Conservation (phyloP, 2,113 vertebrate species). For the Azemiops feae region DNA sequence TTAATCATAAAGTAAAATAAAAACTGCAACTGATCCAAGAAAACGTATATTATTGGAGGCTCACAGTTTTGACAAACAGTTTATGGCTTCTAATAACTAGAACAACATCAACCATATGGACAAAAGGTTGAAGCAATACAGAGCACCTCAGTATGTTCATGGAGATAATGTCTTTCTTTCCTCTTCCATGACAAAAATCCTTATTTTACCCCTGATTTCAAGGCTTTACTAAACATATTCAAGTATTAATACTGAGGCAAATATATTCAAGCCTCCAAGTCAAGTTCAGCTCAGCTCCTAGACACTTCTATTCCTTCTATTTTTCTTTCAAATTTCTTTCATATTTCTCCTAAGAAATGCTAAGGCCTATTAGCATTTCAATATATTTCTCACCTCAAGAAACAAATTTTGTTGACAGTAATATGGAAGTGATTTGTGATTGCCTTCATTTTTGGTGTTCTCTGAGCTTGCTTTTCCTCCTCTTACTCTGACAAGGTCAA, state of each 20-base stretch:
- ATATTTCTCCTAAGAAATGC: conserved; percentile 18
- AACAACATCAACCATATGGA: background rate
- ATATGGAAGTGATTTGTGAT: background rate
- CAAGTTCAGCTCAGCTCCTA: background rate
- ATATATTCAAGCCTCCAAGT: background rate
- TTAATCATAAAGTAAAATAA: background rate
- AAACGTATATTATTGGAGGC: background rate
- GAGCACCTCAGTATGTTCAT: background rate
- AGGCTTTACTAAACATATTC: background rate
- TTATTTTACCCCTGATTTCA: background rate
- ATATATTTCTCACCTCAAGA: conserved; percentile 59
- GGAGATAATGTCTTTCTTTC: background rate
- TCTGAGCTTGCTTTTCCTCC: background rate
- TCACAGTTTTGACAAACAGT: background rate
- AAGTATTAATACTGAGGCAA: background rate
- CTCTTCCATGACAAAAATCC: background rate
- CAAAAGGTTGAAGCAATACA: background rate
- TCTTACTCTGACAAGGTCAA: background rate
- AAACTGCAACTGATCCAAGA: background rate
- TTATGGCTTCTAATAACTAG: background rate
- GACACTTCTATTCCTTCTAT: background rate
- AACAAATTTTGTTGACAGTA: conserved; percentile 33
- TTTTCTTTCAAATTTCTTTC: background rate
- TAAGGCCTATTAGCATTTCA: conserved; percentile 58
- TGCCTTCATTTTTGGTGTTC: background rate